Percentiles rank a stretch among this genome's conserved stretches.
Evolutionary conservation across 53 echinoderm and acorn worm species (phyloP).

Genomic region (Holothuria leucospilota): DNA sequence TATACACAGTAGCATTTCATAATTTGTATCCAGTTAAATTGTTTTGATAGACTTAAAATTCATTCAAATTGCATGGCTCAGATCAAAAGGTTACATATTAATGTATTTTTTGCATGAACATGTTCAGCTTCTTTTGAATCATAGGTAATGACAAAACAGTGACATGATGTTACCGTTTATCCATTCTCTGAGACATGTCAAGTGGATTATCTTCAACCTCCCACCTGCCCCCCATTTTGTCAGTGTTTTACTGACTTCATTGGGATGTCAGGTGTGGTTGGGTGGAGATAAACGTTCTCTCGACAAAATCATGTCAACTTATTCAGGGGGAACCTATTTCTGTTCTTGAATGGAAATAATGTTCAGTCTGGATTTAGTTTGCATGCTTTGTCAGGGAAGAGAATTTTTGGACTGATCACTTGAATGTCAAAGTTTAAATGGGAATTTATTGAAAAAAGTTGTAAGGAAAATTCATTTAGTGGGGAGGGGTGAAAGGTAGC

Average conservation of each 20-base stretch:
- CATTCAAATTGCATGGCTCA: too few species aligned
- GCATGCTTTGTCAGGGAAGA: neutral
- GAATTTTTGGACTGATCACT: too few species aligned
- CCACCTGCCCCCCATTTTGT: neutral
- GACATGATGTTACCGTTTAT: conserved; percentile 76
- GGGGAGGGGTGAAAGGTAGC: too few species aligned
- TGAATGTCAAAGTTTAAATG: neutral
- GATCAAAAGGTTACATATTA: too few species aligned
- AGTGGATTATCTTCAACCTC: conserved; percentile 13
- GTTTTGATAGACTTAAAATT: too few species aligned
- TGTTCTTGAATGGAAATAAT: neutral
- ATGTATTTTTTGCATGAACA: too few species aligned
- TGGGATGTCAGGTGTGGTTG: conserved; percentile 35
- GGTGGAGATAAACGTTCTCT: neutral
- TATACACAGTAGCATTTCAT: too few species aligned
- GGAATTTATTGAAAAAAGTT: too few species aligned
- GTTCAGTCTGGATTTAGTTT: neutral
- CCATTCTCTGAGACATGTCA: conserved; percentile 75
- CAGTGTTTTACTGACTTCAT: conserved; percentile 67
- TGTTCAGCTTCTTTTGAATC: too few species aligned
- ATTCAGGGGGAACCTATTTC: neutral
- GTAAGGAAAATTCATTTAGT: too few species aligned
- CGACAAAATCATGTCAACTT: too few species aligned
- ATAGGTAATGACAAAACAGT: neutral
- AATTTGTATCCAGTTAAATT: too few species aligned